Evolutionary conservation across 2,888 invertebrate species (phyloP).

Genomic region (Cephus sareptanus): DNA sequence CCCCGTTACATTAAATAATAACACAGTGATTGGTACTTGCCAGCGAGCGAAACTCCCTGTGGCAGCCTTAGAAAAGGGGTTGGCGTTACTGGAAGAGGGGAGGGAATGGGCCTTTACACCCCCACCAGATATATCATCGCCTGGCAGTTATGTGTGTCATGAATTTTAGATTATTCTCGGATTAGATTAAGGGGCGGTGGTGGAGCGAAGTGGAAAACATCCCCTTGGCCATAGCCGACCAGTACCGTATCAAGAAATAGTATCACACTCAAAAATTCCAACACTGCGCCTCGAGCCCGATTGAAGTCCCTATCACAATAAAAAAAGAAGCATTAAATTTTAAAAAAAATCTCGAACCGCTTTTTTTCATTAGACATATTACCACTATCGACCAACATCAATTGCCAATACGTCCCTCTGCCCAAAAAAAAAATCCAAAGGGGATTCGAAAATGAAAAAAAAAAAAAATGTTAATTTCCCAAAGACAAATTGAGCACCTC

Average conservation of each 20-base stretch:
- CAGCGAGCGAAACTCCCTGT: not conserved
- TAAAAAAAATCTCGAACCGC: too few species aligned
- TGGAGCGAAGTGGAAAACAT: not conserved
- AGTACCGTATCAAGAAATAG: conserved; percentile 5
- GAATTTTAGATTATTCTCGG: conserved; percentile 64
- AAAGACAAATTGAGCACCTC: too few species aligned
- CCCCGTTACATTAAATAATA: conserved; percentile 49
- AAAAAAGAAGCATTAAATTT: not conserved
- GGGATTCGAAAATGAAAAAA: too few species aligned
- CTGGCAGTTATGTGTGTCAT: conserved; percentile 65
- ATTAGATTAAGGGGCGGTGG: conserved; percentile 59
- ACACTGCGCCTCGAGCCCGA: too few species aligned
- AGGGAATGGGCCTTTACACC: conserved; percentile 39
- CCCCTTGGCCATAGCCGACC: not conserved
- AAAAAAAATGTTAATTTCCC: too few species aligned
- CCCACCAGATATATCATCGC: conserved; percentile 63
- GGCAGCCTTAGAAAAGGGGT: not conserved
- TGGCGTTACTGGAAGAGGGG: conserved; percentile 8
- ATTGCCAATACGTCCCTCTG: too few species aligned
- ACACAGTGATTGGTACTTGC: conserved; percentile 25
- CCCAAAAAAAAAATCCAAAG: too few species aligned
- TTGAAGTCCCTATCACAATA: not conserved
- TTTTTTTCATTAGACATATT: too few species aligned
- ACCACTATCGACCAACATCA: too few species aligned
- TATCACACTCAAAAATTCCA: not conserved